phyloP scores from a whole-genome alignment of 2,797 vertebrate genomes.

The Taenioides sp. region DNA sequence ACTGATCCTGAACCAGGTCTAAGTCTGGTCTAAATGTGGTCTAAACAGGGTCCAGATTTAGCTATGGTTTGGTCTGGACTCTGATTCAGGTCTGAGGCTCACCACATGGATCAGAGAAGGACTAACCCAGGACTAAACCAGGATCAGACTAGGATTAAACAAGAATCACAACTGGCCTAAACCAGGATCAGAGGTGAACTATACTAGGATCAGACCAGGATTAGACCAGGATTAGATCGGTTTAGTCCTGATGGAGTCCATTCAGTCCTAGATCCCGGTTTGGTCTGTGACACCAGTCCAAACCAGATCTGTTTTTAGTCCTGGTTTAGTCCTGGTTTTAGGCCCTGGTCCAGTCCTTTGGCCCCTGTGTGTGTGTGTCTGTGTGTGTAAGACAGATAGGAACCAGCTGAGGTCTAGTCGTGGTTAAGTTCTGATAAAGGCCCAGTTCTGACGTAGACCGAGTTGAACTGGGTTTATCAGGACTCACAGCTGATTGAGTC shows the following conservation, averaged over 20 bases:
- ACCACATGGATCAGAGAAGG: background rate
- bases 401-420: background rate
- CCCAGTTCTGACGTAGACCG: background rate
- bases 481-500: constrained; percentile 2
- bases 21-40: background rate
- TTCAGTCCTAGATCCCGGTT: background rate
- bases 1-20: background rate
- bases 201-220: background rate
- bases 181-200: background rate
- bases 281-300: background rate
- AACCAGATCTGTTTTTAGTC: background rate
- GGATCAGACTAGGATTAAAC: background rate
- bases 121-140: background rate
- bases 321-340: background rate
- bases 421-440: background rate
- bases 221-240: too few relatives aligned
- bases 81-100: background rate
- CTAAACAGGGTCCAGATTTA: background rate
- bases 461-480: background rate
- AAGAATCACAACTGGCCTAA: background rate
- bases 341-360: background rate
- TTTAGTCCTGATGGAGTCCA: background rate
- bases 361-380: background rate
- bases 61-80: background rate
- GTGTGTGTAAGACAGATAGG: background rate